phyloP scores from a whole-genome alignment of 2,888 invertebrate species.

The Mesorhabditis sp. region DNA sequence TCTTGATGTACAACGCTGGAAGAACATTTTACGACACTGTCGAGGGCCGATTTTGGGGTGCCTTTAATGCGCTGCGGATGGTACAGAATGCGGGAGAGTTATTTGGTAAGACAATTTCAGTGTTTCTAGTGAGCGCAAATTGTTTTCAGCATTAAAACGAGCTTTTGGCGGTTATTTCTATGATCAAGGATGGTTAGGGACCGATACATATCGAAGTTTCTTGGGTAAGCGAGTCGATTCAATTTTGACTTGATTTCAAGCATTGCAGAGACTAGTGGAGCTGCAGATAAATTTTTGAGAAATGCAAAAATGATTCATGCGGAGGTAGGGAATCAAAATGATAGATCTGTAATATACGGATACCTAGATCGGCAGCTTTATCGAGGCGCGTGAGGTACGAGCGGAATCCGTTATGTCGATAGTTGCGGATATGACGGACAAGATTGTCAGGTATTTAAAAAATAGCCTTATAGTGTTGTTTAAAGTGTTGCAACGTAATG shows the following conservation, averaged over 20 bases:
- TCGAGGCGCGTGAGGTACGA: not conserved
- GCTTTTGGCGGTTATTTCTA: not conserved
- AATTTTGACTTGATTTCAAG: not conserved
- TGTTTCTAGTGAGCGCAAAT: not conserved
- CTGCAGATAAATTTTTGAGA: not conserved
- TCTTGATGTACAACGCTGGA: not conserved
- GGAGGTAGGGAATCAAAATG: not conserved
- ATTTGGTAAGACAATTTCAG: not conserved
- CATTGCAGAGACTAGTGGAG: not conserved
- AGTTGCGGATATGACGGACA: not conserved
- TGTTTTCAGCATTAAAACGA: not conserved
- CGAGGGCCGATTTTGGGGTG: constrained; percentile 5
- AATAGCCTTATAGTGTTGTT: no score
- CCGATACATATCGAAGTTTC: not conserved
- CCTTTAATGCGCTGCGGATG: not conserved
- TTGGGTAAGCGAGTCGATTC: not conserved
- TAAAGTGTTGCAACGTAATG: no score
- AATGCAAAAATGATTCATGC: not conserved
- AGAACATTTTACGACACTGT: not conserved
- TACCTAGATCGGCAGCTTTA: not conserved
- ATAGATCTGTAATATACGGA: not conserved
- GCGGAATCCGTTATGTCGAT: not conserved
- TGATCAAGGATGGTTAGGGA: not conserved
- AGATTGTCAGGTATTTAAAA: not conserved
- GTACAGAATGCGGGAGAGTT: not conserved